These are phyloP conservation scores for Neoniphon sammara DNA, from an alignment of 2,797 vertebrate species.

Conservation along the genomic window DNA sequence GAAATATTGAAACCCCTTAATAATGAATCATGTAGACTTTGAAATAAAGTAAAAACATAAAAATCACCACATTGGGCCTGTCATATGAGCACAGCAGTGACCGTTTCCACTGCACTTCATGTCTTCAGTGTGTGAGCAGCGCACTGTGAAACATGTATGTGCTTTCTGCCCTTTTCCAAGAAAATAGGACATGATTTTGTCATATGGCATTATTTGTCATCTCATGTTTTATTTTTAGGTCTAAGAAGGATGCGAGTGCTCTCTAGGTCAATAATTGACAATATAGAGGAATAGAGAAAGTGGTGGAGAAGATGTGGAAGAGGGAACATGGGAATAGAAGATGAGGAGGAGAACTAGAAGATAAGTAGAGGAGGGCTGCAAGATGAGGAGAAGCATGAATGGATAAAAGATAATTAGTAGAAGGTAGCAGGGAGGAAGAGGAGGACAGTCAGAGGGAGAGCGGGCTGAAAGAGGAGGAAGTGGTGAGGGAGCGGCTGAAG, in stretches of 20 bases:
- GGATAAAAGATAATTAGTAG: conserved; percentile 63
- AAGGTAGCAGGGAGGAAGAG: conserved; percentile 7
- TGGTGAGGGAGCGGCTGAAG: conserved; percentile 38
- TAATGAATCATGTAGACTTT: too few relatives aligned
- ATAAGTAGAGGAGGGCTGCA: conserved; percentile 36
- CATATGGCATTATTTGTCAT: conserved; percentile 26
- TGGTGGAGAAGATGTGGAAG: conserved; percentile 32
- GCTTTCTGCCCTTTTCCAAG: conserved; percentile 6
- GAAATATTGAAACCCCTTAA: too few relatives aligned
- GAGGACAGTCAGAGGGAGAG: conserved; percentile 23
- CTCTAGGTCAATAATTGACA: conserved; percentile 58
- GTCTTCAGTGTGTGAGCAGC: not conserved
- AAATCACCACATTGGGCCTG: too few relatives aligned
- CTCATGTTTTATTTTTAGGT: conserved; percentile 37
- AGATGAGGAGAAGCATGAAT: conserved; percentile 44
- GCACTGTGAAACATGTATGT: not conserved
- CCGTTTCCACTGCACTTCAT: not conserved
- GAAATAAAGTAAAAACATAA: too few relatives aligned
- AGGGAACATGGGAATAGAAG: conserved; percentile 35
- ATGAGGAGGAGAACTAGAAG: conserved; percentile 34
- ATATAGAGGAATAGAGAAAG: conserved; percentile 16
- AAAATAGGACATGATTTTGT: conserved; percentile 33
- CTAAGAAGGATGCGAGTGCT: conserved; percentile 50
- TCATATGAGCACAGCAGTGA: too few relatives aligned
- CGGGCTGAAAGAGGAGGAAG: conserved; percentile 34